Percentiles rank a stretch among this genome's conserved stretches.
phyloP scores from a whole-genome alignment of 2,113 vertebrate species.

The Pelodiscus sinensis region DNA sequence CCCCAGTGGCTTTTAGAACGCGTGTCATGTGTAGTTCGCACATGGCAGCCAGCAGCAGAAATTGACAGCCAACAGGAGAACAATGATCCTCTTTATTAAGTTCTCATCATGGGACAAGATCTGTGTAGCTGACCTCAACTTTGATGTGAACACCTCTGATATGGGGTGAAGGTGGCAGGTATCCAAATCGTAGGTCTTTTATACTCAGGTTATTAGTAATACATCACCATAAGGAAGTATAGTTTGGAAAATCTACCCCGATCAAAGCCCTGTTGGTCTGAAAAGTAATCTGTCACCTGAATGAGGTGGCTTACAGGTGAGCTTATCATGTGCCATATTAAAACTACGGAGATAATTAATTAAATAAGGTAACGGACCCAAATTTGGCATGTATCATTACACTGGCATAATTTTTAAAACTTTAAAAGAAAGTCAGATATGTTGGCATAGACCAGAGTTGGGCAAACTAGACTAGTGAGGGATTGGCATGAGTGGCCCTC shows the following conservation, averaged over 20 bases:
- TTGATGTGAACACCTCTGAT: neutral
- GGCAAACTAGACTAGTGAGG: too few relatives aligned
- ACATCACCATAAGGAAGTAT: neutral
- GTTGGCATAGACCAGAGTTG: neutral
- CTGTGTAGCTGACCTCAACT: neutral
- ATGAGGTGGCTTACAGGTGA: neutral
- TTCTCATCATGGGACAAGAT: neutral
- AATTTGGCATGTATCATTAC: neutral
- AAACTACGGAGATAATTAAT: rapidly evolving
- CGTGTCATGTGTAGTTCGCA: rapidly evolving
- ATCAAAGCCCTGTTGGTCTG: neutral
- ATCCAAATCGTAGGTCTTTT: neutral
- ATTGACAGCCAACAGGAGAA: neutral
- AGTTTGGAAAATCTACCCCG: rapidly evolving
- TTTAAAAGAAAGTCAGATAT: neutral
- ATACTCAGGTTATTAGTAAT: rapidly evolving
- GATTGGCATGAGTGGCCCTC: too few relatives aligned
- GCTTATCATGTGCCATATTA: neutral
- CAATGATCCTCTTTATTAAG: neutral
- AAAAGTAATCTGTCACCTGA: neutral
- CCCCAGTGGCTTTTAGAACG: neutral
- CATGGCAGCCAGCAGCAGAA: neutral
- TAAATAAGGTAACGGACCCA: neutral
- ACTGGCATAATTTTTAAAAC: neutral
- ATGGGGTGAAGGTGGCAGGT: rapidly evolving